These are phyloP conservation scores for Cinclus mexicanus DNA, from an alignment of 2,113 vertebrate species.

Conservation along the genomic window DNA sequence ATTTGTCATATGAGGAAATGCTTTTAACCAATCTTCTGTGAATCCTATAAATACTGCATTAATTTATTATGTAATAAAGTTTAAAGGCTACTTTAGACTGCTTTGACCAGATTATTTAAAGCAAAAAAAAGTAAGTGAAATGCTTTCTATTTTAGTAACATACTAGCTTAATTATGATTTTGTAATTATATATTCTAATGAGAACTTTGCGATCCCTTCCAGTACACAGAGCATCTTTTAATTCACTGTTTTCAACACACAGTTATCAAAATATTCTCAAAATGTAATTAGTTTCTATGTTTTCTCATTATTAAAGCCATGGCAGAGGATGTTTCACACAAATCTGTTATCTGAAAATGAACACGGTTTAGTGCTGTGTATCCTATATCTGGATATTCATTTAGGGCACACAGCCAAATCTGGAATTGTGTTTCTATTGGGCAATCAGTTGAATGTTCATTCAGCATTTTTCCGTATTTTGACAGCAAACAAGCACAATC, in stretches of 20 bases:
- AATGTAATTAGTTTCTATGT: slow-evolving; percentile 55
- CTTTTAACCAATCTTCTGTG: not conserved
- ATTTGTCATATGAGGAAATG: not conserved
- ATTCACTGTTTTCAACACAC: slow-evolving; percentile 36
- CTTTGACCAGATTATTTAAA: not conserved
- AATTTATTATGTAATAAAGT: not conserved
- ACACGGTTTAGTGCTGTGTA: not conserved
- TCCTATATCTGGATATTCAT: slow-evolving; percentile 51
- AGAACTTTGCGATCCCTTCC: not conserved
- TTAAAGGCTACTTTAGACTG: not conserved
- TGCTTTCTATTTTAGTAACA: not conserved
- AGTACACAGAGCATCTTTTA: slow-evolving; percentile 5
- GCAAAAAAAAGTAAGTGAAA: not conserved
- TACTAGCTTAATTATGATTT: slow-evolving; percentile 9
- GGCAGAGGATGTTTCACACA: slow-evolving; percentile 42
- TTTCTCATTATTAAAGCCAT: slow-evolving; percentile 43
- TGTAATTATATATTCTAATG: not conserved
- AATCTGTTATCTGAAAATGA: slow-evolving; percentile 8
- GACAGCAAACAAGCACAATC: slow-evolving; percentile 34
- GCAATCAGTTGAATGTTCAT: slow-evolving; percentile 41
- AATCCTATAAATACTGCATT: not conserved
- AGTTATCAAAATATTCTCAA: slow-evolving; percentile 36
- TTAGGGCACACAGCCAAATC: slow-evolving; percentile 46
- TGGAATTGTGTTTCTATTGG: slow-evolving; percentile 46
- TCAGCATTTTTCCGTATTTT: slow-evolving; percentile 36